phyloP scores from a whole-genome alignment of 1,140 invertebrate species.

The Pollicipes pollicipes region DNA sequence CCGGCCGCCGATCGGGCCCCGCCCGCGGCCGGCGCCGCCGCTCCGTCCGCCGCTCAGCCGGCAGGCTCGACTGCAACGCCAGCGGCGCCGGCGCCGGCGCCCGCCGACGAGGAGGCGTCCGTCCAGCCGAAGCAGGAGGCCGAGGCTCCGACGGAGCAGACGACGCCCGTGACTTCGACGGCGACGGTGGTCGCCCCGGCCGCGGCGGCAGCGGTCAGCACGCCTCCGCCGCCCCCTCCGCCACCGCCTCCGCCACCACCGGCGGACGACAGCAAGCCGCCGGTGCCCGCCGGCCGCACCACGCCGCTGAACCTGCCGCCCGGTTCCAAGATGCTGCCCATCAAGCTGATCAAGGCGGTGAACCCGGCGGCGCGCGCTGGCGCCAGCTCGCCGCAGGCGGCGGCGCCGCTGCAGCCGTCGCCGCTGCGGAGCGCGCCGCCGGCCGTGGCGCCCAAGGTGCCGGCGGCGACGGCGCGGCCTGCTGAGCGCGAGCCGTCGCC shows the following conservation, averaged over 20 bases:
- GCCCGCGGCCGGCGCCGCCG: too few species aligned
- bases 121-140: too few species aligned
- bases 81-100: too few species aligned
- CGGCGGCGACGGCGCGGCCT: neutral
- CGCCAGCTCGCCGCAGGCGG: neutral
- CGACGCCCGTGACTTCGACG: neutral
- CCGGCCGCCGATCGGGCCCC: too few species aligned
- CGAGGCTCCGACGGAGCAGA: too few species aligned
- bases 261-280: neutral
- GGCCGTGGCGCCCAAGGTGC: neutral
- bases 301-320: slow-evolving; percentile 3
- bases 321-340: slow-evolving; percentile 4
- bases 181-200: neutral
- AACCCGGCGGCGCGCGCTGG: neutral
- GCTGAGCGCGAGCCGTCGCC: neutral
- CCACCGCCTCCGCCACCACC: neutral
- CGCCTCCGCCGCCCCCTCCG: too few species aligned
- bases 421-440: neutral
- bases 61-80: neutral
- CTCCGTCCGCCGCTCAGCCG: neutral
- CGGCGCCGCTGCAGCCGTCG: neutral
- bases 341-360: slow-evolving; percentile 4
- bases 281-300: neutral
- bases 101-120: too few species aligned
- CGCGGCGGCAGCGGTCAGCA: neutral